Conservation (phyloP, 2,113 vertebrate species). For the Orcinus orca region DNA sequence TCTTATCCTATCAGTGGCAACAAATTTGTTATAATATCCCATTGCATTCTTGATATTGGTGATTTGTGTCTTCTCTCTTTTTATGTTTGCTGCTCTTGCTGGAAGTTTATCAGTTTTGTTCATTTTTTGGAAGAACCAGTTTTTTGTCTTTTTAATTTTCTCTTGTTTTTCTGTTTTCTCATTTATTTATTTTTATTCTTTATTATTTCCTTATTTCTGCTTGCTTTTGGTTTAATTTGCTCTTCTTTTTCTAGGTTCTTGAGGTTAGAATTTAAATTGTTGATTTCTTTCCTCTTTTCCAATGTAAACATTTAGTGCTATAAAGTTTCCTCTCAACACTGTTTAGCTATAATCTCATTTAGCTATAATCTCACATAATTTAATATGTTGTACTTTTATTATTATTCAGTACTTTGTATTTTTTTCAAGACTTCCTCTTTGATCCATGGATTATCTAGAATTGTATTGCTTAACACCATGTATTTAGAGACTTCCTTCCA, state of each 20-base stretch:
- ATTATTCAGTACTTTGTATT: neutral
- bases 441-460: neutral
- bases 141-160: slow-evolving; percentile 3
- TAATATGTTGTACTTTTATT: neutral
- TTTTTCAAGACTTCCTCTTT: neutral
- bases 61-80: neutral
- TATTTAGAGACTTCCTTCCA: neutral
- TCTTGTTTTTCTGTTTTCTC: neutral
- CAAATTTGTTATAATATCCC: neutral
- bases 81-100: neutral
- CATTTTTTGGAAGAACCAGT: neutral
- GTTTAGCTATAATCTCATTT: slow-evolving; percentile 5
- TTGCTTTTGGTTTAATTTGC: neutral
- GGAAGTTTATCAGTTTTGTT: neutral
- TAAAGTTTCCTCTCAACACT: neutral
- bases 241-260: slow-evolving; percentile 48
- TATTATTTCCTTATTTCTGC: neutral
- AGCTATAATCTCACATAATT: neutral
- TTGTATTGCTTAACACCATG: neutral
- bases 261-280: neutral
- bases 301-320: neutral
- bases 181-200: neutral
- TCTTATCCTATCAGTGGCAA: neutral
- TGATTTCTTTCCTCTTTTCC: neutral
- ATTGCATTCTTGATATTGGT: neutral